These are phyloP conservation scores for Lophochroa leadbeateri DNA, from an alignment of 2,113 vertebrate genomes.

Conservation along the genomic window DNA sequence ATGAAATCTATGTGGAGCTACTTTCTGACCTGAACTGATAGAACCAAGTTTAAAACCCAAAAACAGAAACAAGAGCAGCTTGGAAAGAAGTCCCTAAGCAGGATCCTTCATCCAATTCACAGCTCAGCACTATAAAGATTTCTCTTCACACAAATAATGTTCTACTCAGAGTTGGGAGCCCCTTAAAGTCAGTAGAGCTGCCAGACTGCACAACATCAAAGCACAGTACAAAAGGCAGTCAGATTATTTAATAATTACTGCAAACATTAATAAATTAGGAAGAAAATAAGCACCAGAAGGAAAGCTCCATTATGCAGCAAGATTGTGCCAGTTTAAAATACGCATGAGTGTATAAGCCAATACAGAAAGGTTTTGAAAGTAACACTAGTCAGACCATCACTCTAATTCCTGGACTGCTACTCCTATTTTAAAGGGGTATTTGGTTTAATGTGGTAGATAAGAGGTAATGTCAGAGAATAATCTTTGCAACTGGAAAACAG, in stretches of 20 bases:
- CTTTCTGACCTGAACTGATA: neutral
- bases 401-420: neutral
- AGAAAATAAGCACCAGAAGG: neutral
- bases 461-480: neutral
- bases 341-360: accelerated
- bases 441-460: neutral
- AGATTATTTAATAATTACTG: neutral
- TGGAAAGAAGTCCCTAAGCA: neutral
- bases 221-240: neutral
- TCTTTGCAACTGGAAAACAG: neutral
- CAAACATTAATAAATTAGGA: neutral
- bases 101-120: neutral
- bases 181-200: neutral
- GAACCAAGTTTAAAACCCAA: neutral
- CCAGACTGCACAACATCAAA: neutral
- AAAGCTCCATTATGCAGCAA: neutral
- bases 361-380: neutral
- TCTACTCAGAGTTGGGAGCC: neutral
- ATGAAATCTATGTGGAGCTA: accelerated
- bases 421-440: neutral
- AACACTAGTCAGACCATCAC: neutral
- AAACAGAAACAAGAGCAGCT: neutral
- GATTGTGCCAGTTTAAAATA: neutral
- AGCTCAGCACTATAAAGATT: neutral
- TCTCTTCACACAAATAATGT: neutral